Percentiles rank a stretch among this genome's conserved stretches.
phyloP scores from a whole-genome alignment of 2,888 invertebrate genomes.

The Polymixis lichenea region DNA sequence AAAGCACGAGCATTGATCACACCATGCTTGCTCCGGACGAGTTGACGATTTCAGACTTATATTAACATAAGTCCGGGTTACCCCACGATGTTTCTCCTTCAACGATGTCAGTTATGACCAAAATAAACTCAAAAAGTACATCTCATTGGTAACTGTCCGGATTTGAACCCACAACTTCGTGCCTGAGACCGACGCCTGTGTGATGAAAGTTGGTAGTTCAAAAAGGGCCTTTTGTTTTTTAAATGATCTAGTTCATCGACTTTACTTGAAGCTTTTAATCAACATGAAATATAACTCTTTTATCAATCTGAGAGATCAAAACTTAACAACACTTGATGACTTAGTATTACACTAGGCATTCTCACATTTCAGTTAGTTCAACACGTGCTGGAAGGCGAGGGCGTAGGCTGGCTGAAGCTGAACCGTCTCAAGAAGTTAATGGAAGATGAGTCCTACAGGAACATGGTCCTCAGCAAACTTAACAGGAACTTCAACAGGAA shows the following conservation, averaged over 20 bases:
- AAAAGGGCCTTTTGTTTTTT: background rate
- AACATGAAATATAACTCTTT: background rate
- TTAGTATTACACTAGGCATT: background rate
- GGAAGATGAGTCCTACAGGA: constrained; percentile 99
- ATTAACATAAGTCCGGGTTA: background rate
- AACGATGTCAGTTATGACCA: background rate
- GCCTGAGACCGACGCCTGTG: background rate
- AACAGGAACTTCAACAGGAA: constrained; percentile 98
- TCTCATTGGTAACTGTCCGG: background rate
- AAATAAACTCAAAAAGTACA: background rate
- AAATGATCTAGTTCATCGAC: background rate
- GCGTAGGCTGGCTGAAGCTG: constrained; percentile 98
- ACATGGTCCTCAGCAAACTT: constrained; percentile 98
- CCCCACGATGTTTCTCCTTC: background rate
- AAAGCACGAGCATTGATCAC: background rate
- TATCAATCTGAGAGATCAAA: background rate
- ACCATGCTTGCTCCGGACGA: background rate
- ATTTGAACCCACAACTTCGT: background rate
- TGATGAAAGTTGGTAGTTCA: background rate
- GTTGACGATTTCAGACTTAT: background rate
- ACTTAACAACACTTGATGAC: background rate
- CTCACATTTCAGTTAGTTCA: constrained; percentile 91
- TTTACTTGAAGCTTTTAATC: too few species aligned
- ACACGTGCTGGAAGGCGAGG: constrained; percentile 97
- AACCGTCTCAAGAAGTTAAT: constrained; percentile 98